Percentiles rank a stretch among this genome's conserved stretches.
These are phyloP conservation scores for Dryas iulia DNA, from an alignment of 1,140 invertebrate genomes.

Conservation along the genomic window DNA sequence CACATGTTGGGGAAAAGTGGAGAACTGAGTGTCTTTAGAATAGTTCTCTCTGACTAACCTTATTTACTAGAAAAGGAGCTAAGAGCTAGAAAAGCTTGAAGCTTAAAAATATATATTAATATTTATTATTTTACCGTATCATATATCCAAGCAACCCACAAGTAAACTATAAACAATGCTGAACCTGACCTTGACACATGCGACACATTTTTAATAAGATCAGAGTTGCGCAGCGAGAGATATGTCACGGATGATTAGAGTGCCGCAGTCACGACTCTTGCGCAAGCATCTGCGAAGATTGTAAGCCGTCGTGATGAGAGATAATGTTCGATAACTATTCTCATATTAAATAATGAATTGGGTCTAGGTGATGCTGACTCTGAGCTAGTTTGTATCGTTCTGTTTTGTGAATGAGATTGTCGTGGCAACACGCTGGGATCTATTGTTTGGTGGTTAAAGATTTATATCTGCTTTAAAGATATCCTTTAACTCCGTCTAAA, in stretches of 20 bases:
- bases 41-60: no score
- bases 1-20: no score
- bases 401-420: not conserved
- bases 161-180: not conserved
- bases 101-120: no score
- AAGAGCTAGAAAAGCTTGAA: no score
- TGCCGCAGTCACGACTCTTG: constrained; percentile 49
- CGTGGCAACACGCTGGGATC: not conserved
- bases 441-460: not conserved
- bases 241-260: constrained; percentile 42
- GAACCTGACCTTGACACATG: constrained; percentile 38
- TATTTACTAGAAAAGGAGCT: no score
- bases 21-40: no score
- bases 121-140: no score
- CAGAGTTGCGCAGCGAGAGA: constrained; percentile 34
- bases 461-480: not conserved
- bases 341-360: constrained; percentile 27
- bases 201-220: constrained; percentile 45
- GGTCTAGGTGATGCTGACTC: constrained; percentile 22
- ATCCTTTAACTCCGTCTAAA: not conserved
- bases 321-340: constrained; percentile 29
- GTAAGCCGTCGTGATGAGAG: constrained; percentile 35
- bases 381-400: not conserved
- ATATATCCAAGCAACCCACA: not conserved
- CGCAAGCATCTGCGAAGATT: constrained; percentile 38